Percentiles rank a stretch among this genome's conserved stretches.
Evolutionary conservation across 1,140 invertebrate species (phyloP).

Genomic region (Samia ricini): DNA sequence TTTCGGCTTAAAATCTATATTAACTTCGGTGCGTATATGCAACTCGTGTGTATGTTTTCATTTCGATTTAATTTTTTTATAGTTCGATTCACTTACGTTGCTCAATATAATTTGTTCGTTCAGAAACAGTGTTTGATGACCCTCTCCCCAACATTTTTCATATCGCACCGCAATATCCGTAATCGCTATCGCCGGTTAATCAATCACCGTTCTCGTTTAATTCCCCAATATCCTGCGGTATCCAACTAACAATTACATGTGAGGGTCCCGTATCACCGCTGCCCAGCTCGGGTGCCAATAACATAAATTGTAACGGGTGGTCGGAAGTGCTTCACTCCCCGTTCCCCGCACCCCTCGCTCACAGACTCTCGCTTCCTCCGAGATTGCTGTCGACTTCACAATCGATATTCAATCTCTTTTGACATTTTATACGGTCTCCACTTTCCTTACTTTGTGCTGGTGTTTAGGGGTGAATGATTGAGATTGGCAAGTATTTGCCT

Average conservation of each 20-base stretch:
- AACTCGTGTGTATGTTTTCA: conserved; percentile 41
- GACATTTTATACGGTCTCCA: conserved; percentile 65
- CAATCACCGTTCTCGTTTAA: conserved; percentile 70
- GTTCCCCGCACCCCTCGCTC: conserved; percentile 11
- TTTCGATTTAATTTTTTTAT: conserved; percentile 38
- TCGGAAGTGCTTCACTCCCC: conserved; percentile 44
- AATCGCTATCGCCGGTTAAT: conserved; percentile 71
- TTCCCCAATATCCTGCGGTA: conserved; percentile 71
- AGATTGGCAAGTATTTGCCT: conserved; percentile 39
- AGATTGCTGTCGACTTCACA: conserved; percentile 70
- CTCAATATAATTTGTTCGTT: not conserved
- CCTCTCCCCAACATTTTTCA: conserved; percentile 38
- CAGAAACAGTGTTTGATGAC: conserved; percentile 10
- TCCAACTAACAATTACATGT: conserved; percentile 70
- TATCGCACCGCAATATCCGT: conserved; percentile 43
- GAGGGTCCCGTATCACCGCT: conserved; percentile 63
- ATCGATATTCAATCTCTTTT: conserved; percentile 77
- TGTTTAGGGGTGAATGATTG: conserved; percentile 63
- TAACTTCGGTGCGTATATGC: conserved; percentile 27
- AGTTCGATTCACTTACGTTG: conserved; percentile 42
- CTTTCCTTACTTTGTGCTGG: conserved; percentile 65
- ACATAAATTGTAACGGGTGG: conserved; percentile 70
- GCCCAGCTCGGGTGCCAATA: conserved; percentile 61
- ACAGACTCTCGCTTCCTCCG: conserved; percentile 20
- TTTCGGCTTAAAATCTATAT: conserved; percentile 65